phyloP scores from a whole-genome alignment of 2,888 invertebrate species.

The Hydriomena furcata region DNA sequence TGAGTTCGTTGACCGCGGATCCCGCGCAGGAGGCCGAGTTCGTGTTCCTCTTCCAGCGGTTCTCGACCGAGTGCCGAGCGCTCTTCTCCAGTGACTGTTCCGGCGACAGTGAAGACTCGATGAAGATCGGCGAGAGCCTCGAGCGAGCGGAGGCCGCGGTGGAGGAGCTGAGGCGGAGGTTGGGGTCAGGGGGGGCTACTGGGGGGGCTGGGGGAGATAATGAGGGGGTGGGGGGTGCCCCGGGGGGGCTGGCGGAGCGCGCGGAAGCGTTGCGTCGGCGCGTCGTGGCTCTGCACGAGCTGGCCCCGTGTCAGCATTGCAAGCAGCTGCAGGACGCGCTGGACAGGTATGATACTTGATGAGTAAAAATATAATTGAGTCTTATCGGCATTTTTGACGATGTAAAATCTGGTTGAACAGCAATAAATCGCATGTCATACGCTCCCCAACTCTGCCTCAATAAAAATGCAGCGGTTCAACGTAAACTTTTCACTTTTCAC shows the following conservation, averaged over 20 bases:
- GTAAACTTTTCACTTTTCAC: too few relatives aligned
- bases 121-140: conserved; percentile 81
- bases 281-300: conserved; percentile 76
- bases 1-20: conserved; percentile 80
- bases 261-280: conserved; percentile 74
- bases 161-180: conserved; percentile 65
- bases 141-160: conserved; percentile 77
- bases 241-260: conserved; percentile 53
- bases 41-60: conserved; percentile 86
- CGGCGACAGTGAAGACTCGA: conserved; percentile 82
- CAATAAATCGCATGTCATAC: too few relatives aligned
- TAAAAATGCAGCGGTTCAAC: too few relatives aligned
- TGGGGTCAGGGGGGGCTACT: conserved; percentile 43
- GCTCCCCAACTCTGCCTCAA: too few relatives aligned
- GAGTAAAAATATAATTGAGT: too few relatives aligned
- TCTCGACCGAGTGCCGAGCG: conserved; percentile 85
- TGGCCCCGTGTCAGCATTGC: conserved; percentile 79
- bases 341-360: conserved; percentile 59
- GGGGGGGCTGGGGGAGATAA: conserved; percentile 17
- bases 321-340: conserved; percentile 80
- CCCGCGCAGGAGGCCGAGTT: conserved; percentile 86
- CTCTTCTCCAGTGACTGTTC: conserved; percentile 83
- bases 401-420: too few relatives aligned
- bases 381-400: too few relatives aligned
- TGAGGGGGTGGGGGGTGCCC: conserved; percentile 17